Conservation (phyloP, 2,888 invertebrate species). For the Trissoscelio sp. region DNA sequence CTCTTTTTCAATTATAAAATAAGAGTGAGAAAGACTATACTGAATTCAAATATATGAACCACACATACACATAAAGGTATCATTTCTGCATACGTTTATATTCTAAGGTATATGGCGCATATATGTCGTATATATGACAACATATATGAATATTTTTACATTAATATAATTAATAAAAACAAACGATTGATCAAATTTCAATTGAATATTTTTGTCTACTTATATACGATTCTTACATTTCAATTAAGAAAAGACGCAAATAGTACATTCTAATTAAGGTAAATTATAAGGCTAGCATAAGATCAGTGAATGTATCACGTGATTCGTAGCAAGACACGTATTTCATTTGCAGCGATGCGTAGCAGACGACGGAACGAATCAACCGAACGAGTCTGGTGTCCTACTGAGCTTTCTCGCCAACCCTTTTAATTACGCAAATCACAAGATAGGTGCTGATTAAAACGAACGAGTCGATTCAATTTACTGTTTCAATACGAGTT, state of each 20-base stretch:
- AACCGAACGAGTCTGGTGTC: constrained; percentile 32
- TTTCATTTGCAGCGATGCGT: constrained; percentile 33
- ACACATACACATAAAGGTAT: no score
- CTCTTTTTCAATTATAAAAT: no score
- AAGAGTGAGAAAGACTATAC: no score
- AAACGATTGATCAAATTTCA: no score
- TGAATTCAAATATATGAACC: no score
- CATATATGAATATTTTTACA: no score
- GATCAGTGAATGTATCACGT: constrained; percentile 10
- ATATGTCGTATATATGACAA: no score
- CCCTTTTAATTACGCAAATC: constrained; percentile 69
- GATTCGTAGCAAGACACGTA: constrained; percentile 26
- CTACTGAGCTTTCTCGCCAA: constrained; percentile 30
- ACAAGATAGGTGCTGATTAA: constrained; percentile 62
- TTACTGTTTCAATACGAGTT: constrained; percentile 55
- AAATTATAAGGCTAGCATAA: constrained; percentile 13
- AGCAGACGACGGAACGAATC: constrained; percentile 14
- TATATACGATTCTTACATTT: no score
- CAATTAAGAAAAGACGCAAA: neutral
- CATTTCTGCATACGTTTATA: no score
- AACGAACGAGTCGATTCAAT: constrained; percentile 64
- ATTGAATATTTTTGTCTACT: no score
- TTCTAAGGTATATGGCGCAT: no score
- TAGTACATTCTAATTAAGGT: constrained; percentile 16
- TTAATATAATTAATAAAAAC: no score